A percentile compares a stretch with the other conserved stretches of the same genome.
Conservation (phyloP, 23 tunicate genomes). For the Ascidia mentula region DNA sequence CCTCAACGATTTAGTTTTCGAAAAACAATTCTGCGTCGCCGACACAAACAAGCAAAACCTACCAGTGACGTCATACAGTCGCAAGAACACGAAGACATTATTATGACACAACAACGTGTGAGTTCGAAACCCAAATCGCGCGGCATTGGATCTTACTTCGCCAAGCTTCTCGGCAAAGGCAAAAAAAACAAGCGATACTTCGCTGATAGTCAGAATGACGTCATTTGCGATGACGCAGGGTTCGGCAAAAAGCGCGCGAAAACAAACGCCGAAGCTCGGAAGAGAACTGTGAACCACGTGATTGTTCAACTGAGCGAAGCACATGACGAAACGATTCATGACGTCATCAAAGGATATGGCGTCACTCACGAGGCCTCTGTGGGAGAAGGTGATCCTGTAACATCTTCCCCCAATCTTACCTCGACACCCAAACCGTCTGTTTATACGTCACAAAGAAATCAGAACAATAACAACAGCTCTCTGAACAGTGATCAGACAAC, state of each 20-base stretch:
- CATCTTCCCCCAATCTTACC: neutral
- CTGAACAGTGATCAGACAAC: neutral
- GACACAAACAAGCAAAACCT: neutral
- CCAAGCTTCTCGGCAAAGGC: constrained; percentile 41
- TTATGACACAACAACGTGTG: neutral
- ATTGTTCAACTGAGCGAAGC: constrained; percentile 32
- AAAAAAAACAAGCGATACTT: constrained; percentile 9
- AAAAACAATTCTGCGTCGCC: neutral
- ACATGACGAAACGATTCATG: constrained; percentile 21
- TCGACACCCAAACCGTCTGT: neutral
- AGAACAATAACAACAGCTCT: neutral
- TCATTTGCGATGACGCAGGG: constrained; percentile 21
- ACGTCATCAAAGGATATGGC: constrained; percentile 17
- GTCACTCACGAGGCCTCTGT: neutral
- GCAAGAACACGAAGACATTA: neutral
- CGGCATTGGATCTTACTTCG: constrained; percentile 26
- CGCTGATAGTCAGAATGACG: constrained; percentile 33
- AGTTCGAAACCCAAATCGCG: constrained; percentile 20
- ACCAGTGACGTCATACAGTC: constrained; percentile 1
- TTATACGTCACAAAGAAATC: neutral
- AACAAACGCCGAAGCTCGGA: constrained; percentile 4
- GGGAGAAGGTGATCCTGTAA: neutral
- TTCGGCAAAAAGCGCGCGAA: constrained; percentile 20
- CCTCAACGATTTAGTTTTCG: constrained; percentile 4
- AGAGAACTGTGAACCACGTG: constrained; percentile 10